Percentiles rank a stretch among this genome's conserved stretches.
phyloP scores from a whole-genome alignment of 2,888 invertebrate genomes.

The Acanthosepion lycidas region DNA sequence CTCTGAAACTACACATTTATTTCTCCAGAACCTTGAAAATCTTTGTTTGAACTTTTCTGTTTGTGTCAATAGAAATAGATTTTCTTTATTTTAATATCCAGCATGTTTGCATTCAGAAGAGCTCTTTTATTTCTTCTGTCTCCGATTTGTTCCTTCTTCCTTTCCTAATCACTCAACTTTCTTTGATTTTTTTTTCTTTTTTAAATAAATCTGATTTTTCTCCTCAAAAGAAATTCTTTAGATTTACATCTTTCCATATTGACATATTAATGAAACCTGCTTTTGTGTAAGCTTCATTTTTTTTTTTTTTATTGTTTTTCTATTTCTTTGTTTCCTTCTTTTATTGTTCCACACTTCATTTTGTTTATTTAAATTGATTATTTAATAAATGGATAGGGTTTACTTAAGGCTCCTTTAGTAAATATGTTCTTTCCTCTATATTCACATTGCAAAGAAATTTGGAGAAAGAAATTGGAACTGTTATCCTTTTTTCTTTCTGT shows the following conservation, averaged over 20 bases:
- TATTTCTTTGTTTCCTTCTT: background rate
- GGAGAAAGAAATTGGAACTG: background rate
- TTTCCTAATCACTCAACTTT: background rate
- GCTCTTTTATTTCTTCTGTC: background rate
- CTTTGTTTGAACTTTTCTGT: constrained; percentile 2
- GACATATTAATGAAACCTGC: constrained; percentile 20
- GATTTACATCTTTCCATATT: background rate
- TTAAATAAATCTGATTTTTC: background rate
- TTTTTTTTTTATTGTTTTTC: background rate
- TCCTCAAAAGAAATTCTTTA: background rate
- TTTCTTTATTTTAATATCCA: background rate
- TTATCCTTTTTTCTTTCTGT: background rate
- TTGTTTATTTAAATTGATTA: background rate
- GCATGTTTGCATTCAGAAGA: background rate
- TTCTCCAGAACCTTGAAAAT: background rate
- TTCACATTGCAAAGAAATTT: background rate
- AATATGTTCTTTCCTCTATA: background rate
- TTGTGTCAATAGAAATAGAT: background rate
- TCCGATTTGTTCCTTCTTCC: background rate
- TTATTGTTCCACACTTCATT: background rate
- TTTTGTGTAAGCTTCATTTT: background rate
- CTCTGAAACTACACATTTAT: background rate
- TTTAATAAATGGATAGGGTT: background rate
- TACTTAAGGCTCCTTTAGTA: background rate
- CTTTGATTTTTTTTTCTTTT: background rate